Evolutionary conservation across 1,140 invertebrate genomes (phyloP), one percentile per base, ranked within the genome.

Genomic region (Prorops nasuta): DNA sequence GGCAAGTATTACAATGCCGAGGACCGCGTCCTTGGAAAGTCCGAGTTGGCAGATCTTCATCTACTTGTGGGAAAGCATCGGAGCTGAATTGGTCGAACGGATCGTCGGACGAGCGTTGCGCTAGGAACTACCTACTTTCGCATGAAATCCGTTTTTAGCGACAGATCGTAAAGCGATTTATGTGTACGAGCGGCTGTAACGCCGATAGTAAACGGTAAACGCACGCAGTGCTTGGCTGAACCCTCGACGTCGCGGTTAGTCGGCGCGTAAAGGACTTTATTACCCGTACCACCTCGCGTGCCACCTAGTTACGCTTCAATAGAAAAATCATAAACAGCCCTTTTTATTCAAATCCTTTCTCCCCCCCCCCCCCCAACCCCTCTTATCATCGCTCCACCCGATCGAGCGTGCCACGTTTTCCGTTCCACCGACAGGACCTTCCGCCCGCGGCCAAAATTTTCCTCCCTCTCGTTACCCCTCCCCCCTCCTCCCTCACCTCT

Each of bases 101-200:
- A n/a, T n/a, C n/a, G n/a, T n/a, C n/a, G n/a, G n/a, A n/a, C n/a
- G n/a, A n/a, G n/a, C n/a, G n/a, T n/a, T n/a, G n/a, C n/a, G n/a
- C 24, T 28, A 28, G 37, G 35, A 41, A 44, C 36, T 49, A 66
- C 58, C 71, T 63, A 73, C 56, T 71, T 69, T 62, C 55, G 64
- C 66, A 65, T 75, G 69, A 74, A 76, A 74, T 73, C 64, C 60
- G 69, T 69, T 74, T 69, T 72, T 71, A 75, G 74, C 66, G 74
- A 76, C 71, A 74, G 71, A 74, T 75, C 74, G 72, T 74, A 75
- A 76, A 75, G 57, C 68, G 63, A 76, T 73, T 76, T 75, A 75
- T 72, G 70, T 64, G 54, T 71, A 66, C 63, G 66, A 66, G 53
- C 63, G 59, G 67, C 64, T 71, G 72, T 74, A 72, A 71, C 67